Evolutionary conservation across 1,140 invertebrate genomes (phyloP), one percentile per base, ranked within the genome.

Genomic region (Cardiocondyla obscurior): DNA sequence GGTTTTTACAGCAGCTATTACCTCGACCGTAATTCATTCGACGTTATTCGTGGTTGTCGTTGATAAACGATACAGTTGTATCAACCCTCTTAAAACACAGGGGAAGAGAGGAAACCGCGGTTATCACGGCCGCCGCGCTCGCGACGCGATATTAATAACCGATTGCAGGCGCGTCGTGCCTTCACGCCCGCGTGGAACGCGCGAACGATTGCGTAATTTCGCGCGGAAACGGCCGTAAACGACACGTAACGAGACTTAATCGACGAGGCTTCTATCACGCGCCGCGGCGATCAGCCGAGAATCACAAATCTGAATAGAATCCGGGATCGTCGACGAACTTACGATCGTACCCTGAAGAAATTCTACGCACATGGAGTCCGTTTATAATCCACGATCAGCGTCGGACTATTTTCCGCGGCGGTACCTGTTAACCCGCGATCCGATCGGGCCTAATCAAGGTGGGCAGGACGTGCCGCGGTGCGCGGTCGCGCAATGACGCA

Each of bases 1-100:
- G 69, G 55, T 57, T 90, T 90, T 90, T 90, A 87, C 46, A 30
- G 36, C 82, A 46, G 83, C 82, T 84, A 89, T 90, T 90, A 90
- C 85, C 84, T 49, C 84, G 55, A 87, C 79, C 81, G 74, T 90
- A 90, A 90, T 90, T 90, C 89, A 90, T 88, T 85, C 82, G 77
- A 55, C 84, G 82, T 83, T n/a, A 89, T 89, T 89, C 82, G 88
- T 81, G 74, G 70, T 82, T 88, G 88, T 88, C 88, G 85, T 89
- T 90, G 89, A 90, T 90, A 89, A 89, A 89, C 83, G 89, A 88
- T 88, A 85, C 85, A 85, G 87, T 87, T 89, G 83, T 88, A 89
- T 89, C 88, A 89, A 88, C 67, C 73, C 85, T 51, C 44, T 86
- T 60, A 74, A 87, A 87, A 72, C 57, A 70, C 84, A 44, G 44